Evolutionary conservation across 2,797 vertebrate genomes (phyloP), one percentile per base, ranked within the genome.

Genomic region (Falco concolor): DNA sequence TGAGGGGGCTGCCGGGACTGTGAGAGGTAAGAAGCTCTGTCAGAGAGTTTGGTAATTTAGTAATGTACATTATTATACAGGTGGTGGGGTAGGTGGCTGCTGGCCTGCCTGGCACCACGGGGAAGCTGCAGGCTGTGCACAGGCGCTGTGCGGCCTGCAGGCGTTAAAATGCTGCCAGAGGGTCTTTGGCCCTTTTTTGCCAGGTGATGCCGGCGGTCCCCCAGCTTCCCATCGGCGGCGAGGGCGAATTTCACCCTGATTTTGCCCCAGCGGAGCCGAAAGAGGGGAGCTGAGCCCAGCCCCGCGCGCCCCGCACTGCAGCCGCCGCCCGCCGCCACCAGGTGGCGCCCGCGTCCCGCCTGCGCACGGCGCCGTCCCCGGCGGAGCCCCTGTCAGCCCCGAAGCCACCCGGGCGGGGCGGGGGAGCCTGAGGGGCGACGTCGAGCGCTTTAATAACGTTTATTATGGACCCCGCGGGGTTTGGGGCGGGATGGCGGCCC

Each of bases 121-220:
- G 12, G 24, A 16, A 40, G 13, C 19, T 2, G 38, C 7, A 6
- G 19, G 0, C n/a, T 0, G 30, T 2, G 1, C 47, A 2, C 3
- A 0, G 5, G 22, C 1, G 5, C n/a, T 6, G n/a, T 0, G 3
- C 0, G 4, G 20, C 38, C 45, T 9, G 32, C 0, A 12, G 52
- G 11, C 11, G 1, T 10, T 1, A 2, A 16, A 32, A 4, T 2
- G 1, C 9, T 3, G 0, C 4, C 10, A 6, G 0, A 6, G 13
- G 3, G 5, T 1, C 15, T 36, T 16, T 8, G 16, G 12, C 10
- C 2, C 1, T 1, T 47, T 10, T 44, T 9, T 5, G 14, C 20
- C 7, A 5, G 42, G 15, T 17, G 27, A n/a, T 17, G 7, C 49
- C 17, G 72, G 14, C 8, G 4, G 12, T 10, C 3, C 28, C 22